Percentiles rank a stretch among this genome's conserved stretches.
These are phyloP conservation scores for Catamblyrhynchus diadema DNA, from an alignment of 2,797 vertebrate species.

Conservation along the genomic window DNA sequence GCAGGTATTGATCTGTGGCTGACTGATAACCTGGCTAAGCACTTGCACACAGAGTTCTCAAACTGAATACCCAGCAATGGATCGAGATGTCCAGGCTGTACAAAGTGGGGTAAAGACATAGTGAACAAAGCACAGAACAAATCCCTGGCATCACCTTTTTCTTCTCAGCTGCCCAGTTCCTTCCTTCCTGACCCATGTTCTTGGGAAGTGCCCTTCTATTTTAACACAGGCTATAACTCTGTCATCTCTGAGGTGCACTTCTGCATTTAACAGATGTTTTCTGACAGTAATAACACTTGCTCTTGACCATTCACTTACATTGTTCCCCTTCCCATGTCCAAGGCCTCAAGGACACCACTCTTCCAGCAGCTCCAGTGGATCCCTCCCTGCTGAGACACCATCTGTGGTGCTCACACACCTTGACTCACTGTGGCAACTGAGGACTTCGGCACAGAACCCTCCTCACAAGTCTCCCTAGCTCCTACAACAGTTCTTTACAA, in stretches of 20 bases:
- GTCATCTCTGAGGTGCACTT: neutral
- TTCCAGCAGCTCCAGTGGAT: neutral
- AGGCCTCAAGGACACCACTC: neutral
- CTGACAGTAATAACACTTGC: neutral
- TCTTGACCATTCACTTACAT: neutral
- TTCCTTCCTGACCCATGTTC: neutral
- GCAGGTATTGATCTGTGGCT: neutral
- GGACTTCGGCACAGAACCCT: neutral
- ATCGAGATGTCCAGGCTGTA: neutral
- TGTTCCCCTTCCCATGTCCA: neutral
- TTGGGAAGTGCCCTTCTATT: neutral
- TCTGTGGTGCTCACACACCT: neutral
- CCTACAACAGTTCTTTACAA: neutral
- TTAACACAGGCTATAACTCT: neutral
- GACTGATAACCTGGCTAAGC: neutral
- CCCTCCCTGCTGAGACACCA: neutral
- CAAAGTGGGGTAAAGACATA: neutral
- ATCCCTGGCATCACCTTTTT: neutral
- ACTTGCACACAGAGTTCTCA: neutral
- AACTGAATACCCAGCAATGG: accelerated
- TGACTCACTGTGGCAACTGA: accelerated
- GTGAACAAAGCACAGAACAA: neutral
- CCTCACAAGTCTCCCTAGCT: neutral
- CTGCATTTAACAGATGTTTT: neutral
- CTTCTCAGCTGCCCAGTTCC: neutral